Conservation (phyloP, 2,888 invertebrate genomes). For the Smittia sp. region DNA sequence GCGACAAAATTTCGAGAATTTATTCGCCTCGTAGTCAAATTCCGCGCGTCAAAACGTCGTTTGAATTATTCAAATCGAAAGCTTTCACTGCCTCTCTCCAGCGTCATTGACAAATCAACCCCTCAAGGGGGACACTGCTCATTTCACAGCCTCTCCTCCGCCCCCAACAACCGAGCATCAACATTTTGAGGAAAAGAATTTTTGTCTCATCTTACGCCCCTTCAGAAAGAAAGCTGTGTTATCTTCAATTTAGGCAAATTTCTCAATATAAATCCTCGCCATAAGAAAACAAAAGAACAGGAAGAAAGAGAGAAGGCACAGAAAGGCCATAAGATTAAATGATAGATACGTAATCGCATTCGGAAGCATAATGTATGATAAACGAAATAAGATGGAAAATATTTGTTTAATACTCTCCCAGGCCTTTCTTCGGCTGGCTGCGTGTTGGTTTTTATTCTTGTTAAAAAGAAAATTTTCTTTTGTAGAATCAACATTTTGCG, state of each 20-base stretch:
- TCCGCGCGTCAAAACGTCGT: not conserved
- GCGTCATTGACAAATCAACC: not conserved
- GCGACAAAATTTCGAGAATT: not conserved
- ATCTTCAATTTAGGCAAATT: slow-evolving; percentile 38
- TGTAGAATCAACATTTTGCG: not conserved
- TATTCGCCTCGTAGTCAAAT: not conserved
- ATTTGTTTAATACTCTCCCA: slow-evolving; percentile 36
- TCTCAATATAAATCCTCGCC: slow-evolving; percentile 27
- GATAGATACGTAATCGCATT: slow-evolving; percentile 38
- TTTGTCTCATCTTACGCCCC: not conserved
- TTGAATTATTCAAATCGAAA: not conserved
- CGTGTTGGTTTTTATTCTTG: not conserved
- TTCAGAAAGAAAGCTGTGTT: not conserved
- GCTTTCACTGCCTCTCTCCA: no score
- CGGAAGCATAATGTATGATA: slow-evolving; percentile 40
- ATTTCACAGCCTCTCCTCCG: not conserved
- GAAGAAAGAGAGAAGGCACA: not conserved
- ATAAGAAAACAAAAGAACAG: not conserved
- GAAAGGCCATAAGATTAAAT: slow-evolving; percentile 38
- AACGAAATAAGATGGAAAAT: slow-evolving; percentile 40
- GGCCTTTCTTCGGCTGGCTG: not conserved
- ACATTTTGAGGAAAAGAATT: slow-evolving; percentile 9
- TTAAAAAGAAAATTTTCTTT: not conserved
- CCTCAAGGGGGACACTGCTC: not conserved
- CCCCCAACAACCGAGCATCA: not conserved